Evolutionary conservation across 2,888 invertebrate genomes (phyloP), one percentile per base, ranked within the genome.

Genomic region (Cheilosia urbana): DNA sequence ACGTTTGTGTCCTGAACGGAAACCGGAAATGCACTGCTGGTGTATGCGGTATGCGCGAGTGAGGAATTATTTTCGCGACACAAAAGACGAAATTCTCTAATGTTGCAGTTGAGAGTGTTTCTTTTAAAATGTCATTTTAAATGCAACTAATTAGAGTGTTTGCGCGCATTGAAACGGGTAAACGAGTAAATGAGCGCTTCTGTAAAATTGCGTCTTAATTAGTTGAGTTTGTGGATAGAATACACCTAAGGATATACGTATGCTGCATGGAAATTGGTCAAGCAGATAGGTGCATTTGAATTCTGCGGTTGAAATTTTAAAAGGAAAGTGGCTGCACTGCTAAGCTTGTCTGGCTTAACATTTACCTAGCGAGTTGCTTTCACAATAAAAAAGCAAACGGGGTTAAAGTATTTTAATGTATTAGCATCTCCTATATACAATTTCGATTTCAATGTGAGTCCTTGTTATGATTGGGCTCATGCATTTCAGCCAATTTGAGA

Each of bases 111-210:
- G 11, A 9, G 65, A 21, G 21, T 7, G 42, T 55, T 55, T 47
- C 57, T 21, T 69, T n/a, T 21, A 7, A 47, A 37, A 34, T 55
- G 57, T 27, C 53, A 45, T 30, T 0, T 13, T 30, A 55, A 69
- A 45, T 47, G 69, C 47, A 30, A 71, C 69, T 71, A 47, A 58
- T 71, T 71, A 57, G 55, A 24, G 55, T 30, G 45, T 9, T 17
- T 17, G 17, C 9, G 34, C 19, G 49, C 37, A 17, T 40, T 17
- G 40, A 53, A 42, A 40, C 5, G n/a, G 51, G 24, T 27, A 40
- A 66, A 51, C 37, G 37, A 13, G 37, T 7, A 34, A 34, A 49
- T 49, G 30, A 15, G 63, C 34, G 19, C 17, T 17, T 49, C 21
- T 5, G 19, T 9, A 24, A n/a, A 15, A 6, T 24, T 34, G 51